phyloP scores from a whole-genome alignment of 2,113 vertebrate genomes.

The Cervus canadensis region DNA sequence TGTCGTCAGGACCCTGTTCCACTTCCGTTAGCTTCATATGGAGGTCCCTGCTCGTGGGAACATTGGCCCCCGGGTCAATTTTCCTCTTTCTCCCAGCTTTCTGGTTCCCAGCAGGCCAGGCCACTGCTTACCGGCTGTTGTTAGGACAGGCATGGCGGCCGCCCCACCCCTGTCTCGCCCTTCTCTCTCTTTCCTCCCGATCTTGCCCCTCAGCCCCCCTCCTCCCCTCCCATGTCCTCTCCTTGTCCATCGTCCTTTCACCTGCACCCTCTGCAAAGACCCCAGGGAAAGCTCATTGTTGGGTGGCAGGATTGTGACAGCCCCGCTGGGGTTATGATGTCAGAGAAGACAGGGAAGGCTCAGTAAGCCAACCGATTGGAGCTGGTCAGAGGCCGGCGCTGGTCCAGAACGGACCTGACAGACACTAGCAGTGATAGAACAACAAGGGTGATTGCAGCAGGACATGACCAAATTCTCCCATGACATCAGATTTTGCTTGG shows the following conservation, averaged over 20 bases:
- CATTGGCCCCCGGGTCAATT: neutral
- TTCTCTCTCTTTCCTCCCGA: neutral
- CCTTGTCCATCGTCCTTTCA: neutral
- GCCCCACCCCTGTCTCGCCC: neutral
- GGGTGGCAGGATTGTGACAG: constrained; percentile 19
- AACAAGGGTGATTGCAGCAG: rapidly evolving
- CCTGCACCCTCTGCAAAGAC: neutral
- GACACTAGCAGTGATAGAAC: rapidly evolving
- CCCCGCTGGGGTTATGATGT: neutral
- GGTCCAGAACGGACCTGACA: neutral
- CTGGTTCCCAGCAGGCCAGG: neutral
- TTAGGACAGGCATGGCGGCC: neutral
- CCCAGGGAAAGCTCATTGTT: neutral
- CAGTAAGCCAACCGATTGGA: rapidly evolving
- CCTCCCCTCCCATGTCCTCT: neutral
- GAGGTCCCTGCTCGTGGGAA: neutral
- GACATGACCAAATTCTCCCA: rapidly evolving
- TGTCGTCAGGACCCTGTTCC: neutral
- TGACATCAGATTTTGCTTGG: rapidly evolving
- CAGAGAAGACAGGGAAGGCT: neutral
- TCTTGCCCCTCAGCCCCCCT: neutral
- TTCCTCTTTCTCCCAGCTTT: neutral
- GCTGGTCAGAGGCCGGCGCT: neutral
- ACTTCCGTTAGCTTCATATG: neutral
- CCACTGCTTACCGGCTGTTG: neutral